Base-by-base conservation (phyloP, 1,140 invertebrate species). In the Tigriopus japonicus region DNA sequence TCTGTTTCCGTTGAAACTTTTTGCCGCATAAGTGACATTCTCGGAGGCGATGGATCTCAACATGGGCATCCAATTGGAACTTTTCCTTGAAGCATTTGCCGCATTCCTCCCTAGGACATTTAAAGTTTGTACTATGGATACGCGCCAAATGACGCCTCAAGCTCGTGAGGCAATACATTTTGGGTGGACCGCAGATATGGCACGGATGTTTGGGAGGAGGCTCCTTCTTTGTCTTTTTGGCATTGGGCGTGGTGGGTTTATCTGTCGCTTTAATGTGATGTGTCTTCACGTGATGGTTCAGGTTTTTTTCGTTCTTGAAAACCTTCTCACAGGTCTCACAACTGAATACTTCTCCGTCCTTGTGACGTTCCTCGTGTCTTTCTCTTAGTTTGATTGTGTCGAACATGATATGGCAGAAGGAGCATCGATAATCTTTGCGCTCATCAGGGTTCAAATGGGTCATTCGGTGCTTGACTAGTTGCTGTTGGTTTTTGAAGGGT, bases 251-350 rank as follows among this genome's bases (percentile, higher is more conserved):
- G 14, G 19, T 24, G 23, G 53, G 2, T 51, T 51, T 51, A 7
- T 51, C 15, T 7, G 10, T 2, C 15, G 28, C n/a, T n/a, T 55
- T n/a, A 14, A 17, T 55, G n/a, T 54, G 52, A 54, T 54, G 52
- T 6, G 15, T 17, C 52, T 54, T 54, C 6, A 54, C 17, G 40
- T 58, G 56, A 23, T 58, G 56, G 9, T 17, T n/a, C 40, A 58
- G 21, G 42, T 58, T 58, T 23, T 58, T 58, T 23, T 58, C 56
- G 40, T 58, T 58, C 12, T 42, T 58, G 56, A 58, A 58, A 52
- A n/a, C 17, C 17, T 42, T 28, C 12, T 41, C 15, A 42, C 56
- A 58, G 5, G 28, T 41, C n/a, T 58, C 24, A 58, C 56, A 58
- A n/a, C 40, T 23, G n/a, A 58, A 58, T 17, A 14, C 21, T 24